Evolutionary conservation across 2,797 vertebrate species (phyloP).

Genomic region (Falco berigora): DNA sequence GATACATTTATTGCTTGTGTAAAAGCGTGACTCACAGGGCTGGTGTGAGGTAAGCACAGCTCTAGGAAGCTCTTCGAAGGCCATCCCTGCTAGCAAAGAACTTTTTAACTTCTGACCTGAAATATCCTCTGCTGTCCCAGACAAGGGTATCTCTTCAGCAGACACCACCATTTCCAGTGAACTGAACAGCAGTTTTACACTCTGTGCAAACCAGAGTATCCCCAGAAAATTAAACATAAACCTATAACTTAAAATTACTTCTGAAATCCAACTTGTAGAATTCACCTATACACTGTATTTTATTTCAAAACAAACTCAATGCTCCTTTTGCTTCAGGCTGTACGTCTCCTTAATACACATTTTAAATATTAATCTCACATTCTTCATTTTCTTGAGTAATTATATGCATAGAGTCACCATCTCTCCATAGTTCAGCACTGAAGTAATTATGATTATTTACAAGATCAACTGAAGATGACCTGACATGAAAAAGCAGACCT

Average conservation of each 20-base stretch:
- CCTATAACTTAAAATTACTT: background rate
- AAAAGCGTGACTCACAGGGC: background rate
- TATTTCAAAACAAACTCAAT: background rate
- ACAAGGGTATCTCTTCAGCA: background rate
- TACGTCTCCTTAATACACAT: background rate
- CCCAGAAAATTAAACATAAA: background rate
- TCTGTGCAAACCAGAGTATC: background rate
- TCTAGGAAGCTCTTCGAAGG: background rate
- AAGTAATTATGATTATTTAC: slow-evolving; percentile 28
- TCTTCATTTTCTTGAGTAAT: slow-evolving; percentile 2
- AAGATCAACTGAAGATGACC: slow-evolving; percentile 43
- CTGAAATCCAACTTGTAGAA: background rate
- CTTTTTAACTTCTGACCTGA: background rate
- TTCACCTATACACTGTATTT: background rate
- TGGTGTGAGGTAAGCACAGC: background rate
- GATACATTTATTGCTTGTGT: background rate
- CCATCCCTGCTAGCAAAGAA: background rate
- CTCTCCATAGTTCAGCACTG: background rate
- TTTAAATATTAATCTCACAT: background rate
- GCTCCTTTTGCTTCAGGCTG: background rate
- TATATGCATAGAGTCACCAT: background rate
- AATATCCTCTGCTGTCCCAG: background rate
- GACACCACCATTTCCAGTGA: background rate
- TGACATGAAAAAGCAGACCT: slow-evolving; percentile 29
- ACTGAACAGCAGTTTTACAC: background rate